Evolutionary conservation across 2,113 vertebrate species (phyloP).

Genomic region (Dipodomys ordii): DNA sequence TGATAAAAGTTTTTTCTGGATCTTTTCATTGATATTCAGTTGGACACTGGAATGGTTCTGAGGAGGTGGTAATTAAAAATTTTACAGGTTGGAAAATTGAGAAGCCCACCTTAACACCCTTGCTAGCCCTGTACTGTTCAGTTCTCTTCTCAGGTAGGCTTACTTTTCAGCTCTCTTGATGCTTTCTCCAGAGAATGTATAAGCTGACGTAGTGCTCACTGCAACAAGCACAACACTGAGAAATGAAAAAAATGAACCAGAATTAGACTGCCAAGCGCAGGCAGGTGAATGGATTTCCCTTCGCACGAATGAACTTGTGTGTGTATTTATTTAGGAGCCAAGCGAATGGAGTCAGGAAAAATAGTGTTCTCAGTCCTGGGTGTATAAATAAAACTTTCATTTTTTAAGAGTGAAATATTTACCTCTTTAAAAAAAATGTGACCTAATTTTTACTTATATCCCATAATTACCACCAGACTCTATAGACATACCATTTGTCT

Average conservation of each 20-base stretch:
- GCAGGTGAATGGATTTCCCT: background rate
- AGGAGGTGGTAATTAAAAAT: conserved; percentile 78
- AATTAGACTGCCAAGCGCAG: background rate
- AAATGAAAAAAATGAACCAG: conserved; percentile 37
- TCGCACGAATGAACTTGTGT: conserved; percentile 11
- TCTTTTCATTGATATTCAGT: conserved; percentile 84
- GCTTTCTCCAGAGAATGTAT: conserved; percentile 18
- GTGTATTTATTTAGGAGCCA: conserved; percentile 36
- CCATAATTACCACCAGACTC: conserved; percentile 78
- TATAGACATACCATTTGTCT: conserved; percentile 75
- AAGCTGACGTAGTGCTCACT: background rate
- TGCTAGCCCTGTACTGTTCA: conserved; percentile 4
- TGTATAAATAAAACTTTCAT: conserved; percentile 68
- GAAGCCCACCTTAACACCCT: conserved; percentile 67
- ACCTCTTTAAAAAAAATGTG: conserved; percentile 60
- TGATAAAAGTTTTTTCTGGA: conserved; percentile 83
- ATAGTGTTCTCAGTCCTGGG: background rate
- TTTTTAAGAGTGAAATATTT: conserved; percentile 72
- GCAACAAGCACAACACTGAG: background rate
- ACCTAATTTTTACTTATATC: conserved; percentile 79
- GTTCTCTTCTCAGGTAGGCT: conserved; percentile 39
- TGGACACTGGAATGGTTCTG: conserved; percentile 75
- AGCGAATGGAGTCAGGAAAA: conserved; percentile 31
- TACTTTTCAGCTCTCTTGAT: conserved; percentile 34
- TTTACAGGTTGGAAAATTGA: conserved; percentile 69